Percentiles rank a stretch among this genome's conserved stretches.
Conservation (phyloP, 64 coral and sea anemone genomes). For the Montipora capricornis region DNA sequence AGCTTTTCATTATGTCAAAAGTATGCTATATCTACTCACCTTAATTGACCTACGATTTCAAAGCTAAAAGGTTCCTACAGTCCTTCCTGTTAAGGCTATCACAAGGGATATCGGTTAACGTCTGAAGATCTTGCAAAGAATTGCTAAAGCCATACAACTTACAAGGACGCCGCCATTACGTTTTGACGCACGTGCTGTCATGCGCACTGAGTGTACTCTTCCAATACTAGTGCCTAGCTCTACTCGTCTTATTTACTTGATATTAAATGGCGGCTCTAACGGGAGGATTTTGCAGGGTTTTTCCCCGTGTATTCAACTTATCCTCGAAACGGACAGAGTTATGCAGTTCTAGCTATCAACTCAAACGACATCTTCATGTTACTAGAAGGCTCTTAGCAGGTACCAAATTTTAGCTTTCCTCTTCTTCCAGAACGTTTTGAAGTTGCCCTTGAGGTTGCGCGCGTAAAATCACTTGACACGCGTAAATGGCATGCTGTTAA, state of each 20-base stretch:
- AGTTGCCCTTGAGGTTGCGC: background rate
- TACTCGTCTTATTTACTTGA: background rate
- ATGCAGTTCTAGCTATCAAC: slow-evolving; percentile 5
- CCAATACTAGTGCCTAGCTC: background rate
- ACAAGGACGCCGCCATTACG: slow-evolving; percentile 37
- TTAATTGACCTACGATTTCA: background rate
- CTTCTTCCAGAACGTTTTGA: background rate
- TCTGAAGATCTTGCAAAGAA: background rate
- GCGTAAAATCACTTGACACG: background rate
- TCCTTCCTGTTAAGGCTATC: background rate
- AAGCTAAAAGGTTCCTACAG: background rate
- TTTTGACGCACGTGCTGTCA: slow-evolving; percentile 33
- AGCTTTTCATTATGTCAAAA: too few species aligned
- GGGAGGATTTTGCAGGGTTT: background rate
- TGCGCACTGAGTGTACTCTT: background rate
- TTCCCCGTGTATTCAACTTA: background rate
- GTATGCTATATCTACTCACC: background rate
- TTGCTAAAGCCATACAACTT: background rate
- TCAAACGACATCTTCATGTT: slow-evolving; percentile 22
- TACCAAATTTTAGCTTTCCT: background rate
- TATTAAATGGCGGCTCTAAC: background rate
- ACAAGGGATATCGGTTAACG: background rate
- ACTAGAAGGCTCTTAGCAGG: slow-evolving; percentile 8
- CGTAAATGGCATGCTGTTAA: too few species aligned
- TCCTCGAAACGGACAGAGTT: background rate